These are phyloP conservation scores for Himalopsyche japonica DNA, from an alignment of 2,888 invertebrate genomes.

Conservation along the genomic window DNA sequence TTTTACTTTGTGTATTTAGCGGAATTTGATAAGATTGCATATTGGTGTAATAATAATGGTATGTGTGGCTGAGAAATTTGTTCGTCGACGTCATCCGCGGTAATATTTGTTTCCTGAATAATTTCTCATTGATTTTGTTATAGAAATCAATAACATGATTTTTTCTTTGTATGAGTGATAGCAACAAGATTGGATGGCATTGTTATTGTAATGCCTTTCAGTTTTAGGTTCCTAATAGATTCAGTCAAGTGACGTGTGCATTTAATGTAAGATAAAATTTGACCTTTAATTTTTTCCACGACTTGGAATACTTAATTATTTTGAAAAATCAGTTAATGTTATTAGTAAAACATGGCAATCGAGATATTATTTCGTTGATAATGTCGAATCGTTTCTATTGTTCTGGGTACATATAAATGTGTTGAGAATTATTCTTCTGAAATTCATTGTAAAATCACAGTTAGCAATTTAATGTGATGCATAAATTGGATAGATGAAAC, in stretches of 20 bases:
- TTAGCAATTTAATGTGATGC: not conserved
- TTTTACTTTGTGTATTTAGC: not conserved
- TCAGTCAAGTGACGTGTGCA: not conserved
- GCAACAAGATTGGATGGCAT: not conserved
- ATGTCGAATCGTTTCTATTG: no score
- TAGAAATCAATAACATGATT: not conserved
- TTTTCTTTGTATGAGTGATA: not conserved
- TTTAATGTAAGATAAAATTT: not conserved
- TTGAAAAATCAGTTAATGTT: no score
- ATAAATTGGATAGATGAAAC: not conserved
- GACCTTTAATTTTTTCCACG: not conserved
- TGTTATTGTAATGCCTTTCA: not conserved
- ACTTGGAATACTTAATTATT: no score
- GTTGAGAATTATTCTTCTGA: no score
- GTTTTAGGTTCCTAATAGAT: not conserved
- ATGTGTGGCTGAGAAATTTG: not conserved
- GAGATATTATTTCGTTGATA: no score
- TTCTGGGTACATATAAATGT: no score
- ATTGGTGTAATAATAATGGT: not conserved
- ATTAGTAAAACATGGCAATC: no score
- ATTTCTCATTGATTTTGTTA: not conserved
- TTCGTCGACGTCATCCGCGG: not conserved
- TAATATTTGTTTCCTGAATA: not conserved
- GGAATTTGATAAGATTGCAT: not conserved
- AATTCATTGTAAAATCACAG: not conserved